A percentile compares a stretch with the other conserved stretches of the same genome.
phyloP scores from a whole-genome alignment of 2,113 vertebrate genomes.

The Struthidea cinerea region DNA sequence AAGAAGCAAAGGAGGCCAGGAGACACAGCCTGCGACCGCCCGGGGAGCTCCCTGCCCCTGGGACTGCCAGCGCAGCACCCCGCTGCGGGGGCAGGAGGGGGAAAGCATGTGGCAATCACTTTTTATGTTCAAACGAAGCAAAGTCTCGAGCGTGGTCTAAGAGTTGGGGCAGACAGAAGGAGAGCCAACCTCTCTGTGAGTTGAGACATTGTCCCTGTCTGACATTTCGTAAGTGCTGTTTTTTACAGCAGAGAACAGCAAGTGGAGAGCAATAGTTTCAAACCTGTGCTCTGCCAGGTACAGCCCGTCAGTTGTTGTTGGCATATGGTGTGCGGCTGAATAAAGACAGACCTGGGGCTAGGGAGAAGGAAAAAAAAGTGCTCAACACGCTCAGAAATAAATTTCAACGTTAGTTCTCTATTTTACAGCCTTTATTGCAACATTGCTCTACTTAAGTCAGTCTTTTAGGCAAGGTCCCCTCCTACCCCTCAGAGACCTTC shows the following conservation, averaged over 20 bases:
- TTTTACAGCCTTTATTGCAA: constrained; percentile 15
- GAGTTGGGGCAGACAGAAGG: not conserved
- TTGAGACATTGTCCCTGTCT: not conserved
- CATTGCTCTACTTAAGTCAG: not conserved
- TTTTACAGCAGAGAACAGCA: not conserved
- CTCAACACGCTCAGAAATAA: not conserved
- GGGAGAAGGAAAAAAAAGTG: not conserved
- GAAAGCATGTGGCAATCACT: not conserved
- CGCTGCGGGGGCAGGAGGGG: not conserved
- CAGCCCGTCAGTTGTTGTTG: not conserved
- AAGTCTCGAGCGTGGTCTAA: not conserved
- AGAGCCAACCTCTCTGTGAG: not conserved
- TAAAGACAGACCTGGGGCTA: not conserved
- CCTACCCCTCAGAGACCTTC: not conserved
- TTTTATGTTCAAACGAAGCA: not conserved
- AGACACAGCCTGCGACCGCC: not conserved
- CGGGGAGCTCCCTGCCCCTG: not conserved
- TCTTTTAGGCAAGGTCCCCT: not conserved
- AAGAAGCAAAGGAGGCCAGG: not conserved
- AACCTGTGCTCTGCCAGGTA: not conserved
- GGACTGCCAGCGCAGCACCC: not conserved
- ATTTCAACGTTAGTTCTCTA: constrained; percentile 2
- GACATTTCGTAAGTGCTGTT: not conserved
- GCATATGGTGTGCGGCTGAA: not conserved
- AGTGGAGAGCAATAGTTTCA: not conserved